Evolutionary conservation across 2,888 invertebrate species (phyloP), one percentile per base, ranked within the genome.

Genomic region (Sinodicranocentrus sp.): DNA sequence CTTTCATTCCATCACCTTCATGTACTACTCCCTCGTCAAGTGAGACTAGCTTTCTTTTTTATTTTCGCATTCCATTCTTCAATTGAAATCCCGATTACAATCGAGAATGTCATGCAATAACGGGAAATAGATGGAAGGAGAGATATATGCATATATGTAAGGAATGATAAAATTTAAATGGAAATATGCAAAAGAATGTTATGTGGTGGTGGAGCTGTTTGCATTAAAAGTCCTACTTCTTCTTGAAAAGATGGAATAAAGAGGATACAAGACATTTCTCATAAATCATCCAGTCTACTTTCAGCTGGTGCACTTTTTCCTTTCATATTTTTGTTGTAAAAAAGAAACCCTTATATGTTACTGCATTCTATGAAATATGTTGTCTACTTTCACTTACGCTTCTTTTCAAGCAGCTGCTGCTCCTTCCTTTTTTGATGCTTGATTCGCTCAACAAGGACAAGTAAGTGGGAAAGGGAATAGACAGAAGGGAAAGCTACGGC

Each of bases 231-330:
- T n/a, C 10, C 25, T 25, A 23, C 25, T 48, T 48, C 39, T n/a
- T 10, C 10, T n/a, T 52, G 21, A 63, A 78, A 65, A 70, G 44
- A 76, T 54, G 59, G 44, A 71, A 48, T 71, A 78, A 71, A 70
- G 78, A 78, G 78, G 71, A 71, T 78, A 71, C 70, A 78, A 79
- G 72, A 79, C 79, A 65, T 63, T 72, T 79, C 71, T 63, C 79
- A 79, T 79, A 79, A 79, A 79, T 79, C 79, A 79, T 72, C 71
- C 57, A 17, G 33, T 52, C 71, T 65, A 67, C 67, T 79, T 79
- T 79, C 79, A 79, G 79, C 71, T 70, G 71, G 79, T 61, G 77
- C 77, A 43, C 54, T 57, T 59, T 77, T 77, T 21, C 23, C 25
- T 71, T 54, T n/a, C n/a, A n/a, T n/a, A 33, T 19, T 26, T 54